Base-by-base conservation (phyloP, 2,113 vertebrate genomes). In the Pleuronectes platessa region DNA sequence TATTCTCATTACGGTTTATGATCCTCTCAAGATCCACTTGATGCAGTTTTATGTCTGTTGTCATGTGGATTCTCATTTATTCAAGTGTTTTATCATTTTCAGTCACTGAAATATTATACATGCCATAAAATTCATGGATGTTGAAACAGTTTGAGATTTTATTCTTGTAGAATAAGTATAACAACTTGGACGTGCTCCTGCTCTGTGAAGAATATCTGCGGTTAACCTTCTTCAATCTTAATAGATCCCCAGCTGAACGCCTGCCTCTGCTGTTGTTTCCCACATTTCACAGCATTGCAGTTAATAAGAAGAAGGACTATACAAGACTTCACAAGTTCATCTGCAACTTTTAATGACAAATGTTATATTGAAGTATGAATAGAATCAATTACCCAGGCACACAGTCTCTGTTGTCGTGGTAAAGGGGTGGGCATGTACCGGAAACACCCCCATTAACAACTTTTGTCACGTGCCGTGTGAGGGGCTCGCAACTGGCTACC, bases 391-490 rank as follows among this genome's bases (percentile, higher is more conserved):
- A 85, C 31, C 47, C 58, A 23, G 23, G 1, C 4, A 5, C 20
- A 14, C 20, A 2, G 17, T 27, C 51, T 11, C 37, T 13, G 7
- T 27, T 49, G 60, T 14, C 0, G 40, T 31, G 35, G 61, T 72
- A 31, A 78, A 60, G n/a, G 37, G 15, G 24, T 61, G 58, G 66
- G 59, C 64, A 62, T 47, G 18, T 35, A 24, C 61, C 4, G 10
- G 21, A 61, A 35, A 61, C 69, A 53, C 17, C 15, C 68, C 75
- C 71, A 55, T 77, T 77, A 62, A 58, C 67, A 86, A 79, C 68
- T 83, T 88, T 84, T 80, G 51, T 84, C 86, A 85, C 61, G 35
- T 63, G 49, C 76, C 5, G 17, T 80, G 74, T 77, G 81, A 79
- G 60, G 62, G 8, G 15, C 58, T 82, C 7, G n/a, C 58, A 62